A percentile compares a stretch with the other conserved stretches of the same genome.
Evolutionary conservation across 2,888 invertebrate species (phyloP).

Genomic region (Tenthredo livida): DNA sequence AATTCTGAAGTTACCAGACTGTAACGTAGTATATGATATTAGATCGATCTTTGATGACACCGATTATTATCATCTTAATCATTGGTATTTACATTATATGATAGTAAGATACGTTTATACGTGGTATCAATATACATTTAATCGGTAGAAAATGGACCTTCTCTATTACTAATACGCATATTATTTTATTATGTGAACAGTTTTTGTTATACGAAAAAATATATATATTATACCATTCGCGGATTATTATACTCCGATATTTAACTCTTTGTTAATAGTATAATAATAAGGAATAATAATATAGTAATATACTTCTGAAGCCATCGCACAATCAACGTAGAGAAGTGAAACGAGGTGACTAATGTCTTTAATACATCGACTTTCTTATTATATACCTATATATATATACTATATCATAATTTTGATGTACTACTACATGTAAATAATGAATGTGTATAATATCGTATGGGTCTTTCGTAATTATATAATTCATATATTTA

Average conservation of each 20-base stretch:
- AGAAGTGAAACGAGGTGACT: slow-evolving; percentile 1
- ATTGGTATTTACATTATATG: neutral
- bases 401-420: neutral
- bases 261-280: neutral
- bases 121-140: neutral
- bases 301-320: neutral
- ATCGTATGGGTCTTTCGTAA: neutral
- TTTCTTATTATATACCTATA: neutral
- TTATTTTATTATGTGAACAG: neutral
- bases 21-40: slow-evolving; percentile 7
- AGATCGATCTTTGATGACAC: neutral
- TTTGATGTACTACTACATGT: neutral
- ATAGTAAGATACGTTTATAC: slow-evolving; percentile 11
- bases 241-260: neutral
- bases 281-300: neutral
- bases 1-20: slow-evolving; percentile 66
- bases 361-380: slow-evolving; percentile 25
- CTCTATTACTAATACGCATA: neutral
- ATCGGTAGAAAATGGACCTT: neutral
- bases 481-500: neutral
- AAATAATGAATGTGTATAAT: neutral
- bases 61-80: neutral
- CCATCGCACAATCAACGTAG: slow-evolving; percentile 43
- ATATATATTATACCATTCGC: neutral
- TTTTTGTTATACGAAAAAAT: slow-evolving; percentile 18